Evolutionary conservation across 1,140 invertebrate genomes (phyloP).

Genomic region (Penaeus vannamei): DNA sequence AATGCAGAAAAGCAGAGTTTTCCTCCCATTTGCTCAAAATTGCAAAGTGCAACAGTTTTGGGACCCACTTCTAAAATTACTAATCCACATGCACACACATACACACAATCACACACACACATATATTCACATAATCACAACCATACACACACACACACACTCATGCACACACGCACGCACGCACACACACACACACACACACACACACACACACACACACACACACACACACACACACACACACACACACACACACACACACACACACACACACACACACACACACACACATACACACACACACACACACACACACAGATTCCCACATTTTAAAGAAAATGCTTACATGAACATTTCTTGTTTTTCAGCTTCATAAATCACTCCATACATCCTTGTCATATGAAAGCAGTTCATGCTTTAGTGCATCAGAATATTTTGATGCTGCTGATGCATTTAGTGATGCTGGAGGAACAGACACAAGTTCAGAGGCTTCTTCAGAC

Average conservation of each 20-base stretch:
- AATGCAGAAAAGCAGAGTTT: no score
- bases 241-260: no score
- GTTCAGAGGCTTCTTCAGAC: constrained; percentile 65
- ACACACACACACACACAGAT: no score
- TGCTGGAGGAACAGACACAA: constrained; percentile 62
- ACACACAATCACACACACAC: not conserved
- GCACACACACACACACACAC: not conserved
- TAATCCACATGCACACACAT: not conserved
- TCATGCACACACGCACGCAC: no score
- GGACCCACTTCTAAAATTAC: no score
- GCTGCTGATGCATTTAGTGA: constrained; percentile 72
- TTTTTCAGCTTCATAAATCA: constrained; percentile 68
- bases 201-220: no score
- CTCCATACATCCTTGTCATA: constrained; percentile 80
- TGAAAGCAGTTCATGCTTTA: constrained; percentile 80
- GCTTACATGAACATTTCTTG: not conserved
- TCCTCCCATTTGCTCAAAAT: no score
- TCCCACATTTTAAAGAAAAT: not conserved
- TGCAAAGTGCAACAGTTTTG: no score
- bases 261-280: no score
- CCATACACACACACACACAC: no score
- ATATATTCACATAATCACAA: not conserved
- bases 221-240: no score
- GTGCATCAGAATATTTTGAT: constrained; percentile 84
- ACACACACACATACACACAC: no score